Conservation (phyloP, 2,797 vertebrate genomes). For the Clarias fuscus region DNA sequence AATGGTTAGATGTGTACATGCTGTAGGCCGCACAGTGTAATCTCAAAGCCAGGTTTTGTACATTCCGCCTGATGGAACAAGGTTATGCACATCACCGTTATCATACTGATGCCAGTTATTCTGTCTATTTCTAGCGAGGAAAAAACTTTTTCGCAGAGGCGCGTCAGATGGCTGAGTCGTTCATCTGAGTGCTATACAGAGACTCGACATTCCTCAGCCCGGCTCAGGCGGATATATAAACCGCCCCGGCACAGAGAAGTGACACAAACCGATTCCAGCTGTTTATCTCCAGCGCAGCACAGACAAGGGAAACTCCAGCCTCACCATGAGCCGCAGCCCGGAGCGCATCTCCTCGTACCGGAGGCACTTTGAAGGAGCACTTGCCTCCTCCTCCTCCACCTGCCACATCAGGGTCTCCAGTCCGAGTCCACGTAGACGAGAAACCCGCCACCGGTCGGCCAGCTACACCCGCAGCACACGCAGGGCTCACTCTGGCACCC, state of each 20-base stretch:
- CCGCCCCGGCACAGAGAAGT: neutral
- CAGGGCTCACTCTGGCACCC: conserved; percentile 61
- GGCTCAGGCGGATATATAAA: conserved; percentile 66
- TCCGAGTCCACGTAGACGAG: conserved; percentile 69
- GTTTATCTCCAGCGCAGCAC: conserved; percentile 38
- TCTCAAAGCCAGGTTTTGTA: neutral
- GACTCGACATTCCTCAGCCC: conserved; percentile 72
- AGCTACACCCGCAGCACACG: conserved; percentile 67
- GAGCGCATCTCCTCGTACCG: conserved; percentile 80
- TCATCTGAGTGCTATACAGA: conserved; percentile 59
- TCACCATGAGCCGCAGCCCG: conserved; percentile 74
- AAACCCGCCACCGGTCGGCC: conserved; percentile 66
- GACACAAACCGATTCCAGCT: conserved; percentile 1
- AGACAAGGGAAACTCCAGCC: conserved; percentile 15
- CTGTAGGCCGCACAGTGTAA: neutral
- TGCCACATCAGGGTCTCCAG: conserved; percentile 67
- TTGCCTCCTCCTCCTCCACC: conserved; percentile 45
- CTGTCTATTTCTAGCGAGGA: conserved; percentile 57
- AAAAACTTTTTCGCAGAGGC: conserved; percentile 60
- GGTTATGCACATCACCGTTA: neutral
- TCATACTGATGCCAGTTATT: conserved; percentile 46
- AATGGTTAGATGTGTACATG: neutral
- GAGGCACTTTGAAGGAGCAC: conserved; percentile 70
- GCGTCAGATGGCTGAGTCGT: conserved; percentile 69
- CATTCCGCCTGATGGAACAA: neutral